These are phyloP conservation scores for Harpalus rubripes DNA, from an alignment of 2,888 invertebrate species.

Conservation along the genomic window DNA sequence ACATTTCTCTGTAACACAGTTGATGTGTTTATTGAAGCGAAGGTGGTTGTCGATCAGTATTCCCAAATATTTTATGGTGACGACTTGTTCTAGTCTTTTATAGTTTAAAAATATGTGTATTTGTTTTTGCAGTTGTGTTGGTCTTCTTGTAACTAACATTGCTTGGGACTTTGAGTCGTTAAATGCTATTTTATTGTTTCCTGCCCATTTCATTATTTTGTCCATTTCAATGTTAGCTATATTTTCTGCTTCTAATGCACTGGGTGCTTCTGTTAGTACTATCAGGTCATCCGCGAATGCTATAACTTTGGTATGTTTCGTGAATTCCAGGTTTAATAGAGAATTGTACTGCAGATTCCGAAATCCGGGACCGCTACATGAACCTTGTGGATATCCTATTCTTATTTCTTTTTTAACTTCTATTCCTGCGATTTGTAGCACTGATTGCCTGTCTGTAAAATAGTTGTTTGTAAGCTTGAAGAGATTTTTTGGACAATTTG, in stretches of 20 bases:
- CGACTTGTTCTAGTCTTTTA: not conserved
- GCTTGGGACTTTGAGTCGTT: no score
- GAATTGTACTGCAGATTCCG: conserved; percentile 48
- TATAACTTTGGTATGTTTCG: not conserved
- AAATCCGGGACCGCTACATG: conserved; percentile 38
- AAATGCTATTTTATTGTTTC: no score
- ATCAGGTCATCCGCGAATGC: no score
- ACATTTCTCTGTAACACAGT: no score
- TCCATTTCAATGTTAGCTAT: no score
- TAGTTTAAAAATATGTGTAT: not conserved
- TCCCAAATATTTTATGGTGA: not conserved
- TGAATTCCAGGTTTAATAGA: conserved; percentile 11
- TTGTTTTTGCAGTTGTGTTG: no score
- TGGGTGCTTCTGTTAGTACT: no score
- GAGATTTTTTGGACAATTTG: conserved; percentile 19
- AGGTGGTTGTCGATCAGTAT: not conserved
- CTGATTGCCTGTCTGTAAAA: not conserved
- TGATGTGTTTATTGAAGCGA: no score
- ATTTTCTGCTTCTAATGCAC: no score
- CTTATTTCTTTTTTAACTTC: not conserved
- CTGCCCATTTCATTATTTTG: no score
- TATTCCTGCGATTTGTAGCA: not conserved
- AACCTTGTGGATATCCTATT: conserved; percentile 39
- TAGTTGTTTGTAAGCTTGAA: not conserved
- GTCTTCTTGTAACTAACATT: no score